Base-by-base conservation (phyloP, 2,888 invertebrate species). In the Tetragonula carbonaria region DNA sequence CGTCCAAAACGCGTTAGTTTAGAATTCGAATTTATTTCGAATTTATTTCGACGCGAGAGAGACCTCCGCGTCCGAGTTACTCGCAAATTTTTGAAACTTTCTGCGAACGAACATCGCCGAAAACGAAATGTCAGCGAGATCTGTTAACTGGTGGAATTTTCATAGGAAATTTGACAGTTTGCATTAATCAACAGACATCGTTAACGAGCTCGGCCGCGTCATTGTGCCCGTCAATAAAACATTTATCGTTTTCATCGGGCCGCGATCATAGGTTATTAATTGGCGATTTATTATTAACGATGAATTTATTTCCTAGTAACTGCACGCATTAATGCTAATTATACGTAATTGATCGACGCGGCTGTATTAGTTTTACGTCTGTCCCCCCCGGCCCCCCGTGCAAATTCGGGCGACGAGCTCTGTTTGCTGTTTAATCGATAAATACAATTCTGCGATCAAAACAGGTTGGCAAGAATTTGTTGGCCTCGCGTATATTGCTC, bases 251-350 rank as follows among this genome's bases (percentile, higher is more conserved):
- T 45, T 65, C 66, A 55, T 71, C 53, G 68, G 38, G 63, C 14
- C 62, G 57, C 45, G 55, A 50, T 62, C 45, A 62, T 67, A 55
- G 73, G 79, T 84, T 84, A 79, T 86, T 88, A 86, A 88, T 82
- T 53, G 79, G 59, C 62, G 74, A 85, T 88, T 71, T 76, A 88
- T 88, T 88, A 88, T 88, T 88, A 86, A 86, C 81, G 76, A 72
- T 21, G 73, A 73, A 84, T 83, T 86, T 84, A 79, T 77, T 88
- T 88, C 74, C 77, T 53, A 78, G 65, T 59, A 68, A 65, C 66
- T 55, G 59, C 23, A 38, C 70, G 70, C 68, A 83, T 80, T 77
- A 80, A 82, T 77, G 77, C 74, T 86, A 84, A 86, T 76, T 78
- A 76, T 82, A 71, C 71, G 67, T 85, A 80, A 84, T 84, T 86